Evolutionary conservation across 2,888 invertebrate species (phyloP), one percentile per base, ranked within the genome.

Genomic region (Amblyjoppa fuscipennis): DNA sequence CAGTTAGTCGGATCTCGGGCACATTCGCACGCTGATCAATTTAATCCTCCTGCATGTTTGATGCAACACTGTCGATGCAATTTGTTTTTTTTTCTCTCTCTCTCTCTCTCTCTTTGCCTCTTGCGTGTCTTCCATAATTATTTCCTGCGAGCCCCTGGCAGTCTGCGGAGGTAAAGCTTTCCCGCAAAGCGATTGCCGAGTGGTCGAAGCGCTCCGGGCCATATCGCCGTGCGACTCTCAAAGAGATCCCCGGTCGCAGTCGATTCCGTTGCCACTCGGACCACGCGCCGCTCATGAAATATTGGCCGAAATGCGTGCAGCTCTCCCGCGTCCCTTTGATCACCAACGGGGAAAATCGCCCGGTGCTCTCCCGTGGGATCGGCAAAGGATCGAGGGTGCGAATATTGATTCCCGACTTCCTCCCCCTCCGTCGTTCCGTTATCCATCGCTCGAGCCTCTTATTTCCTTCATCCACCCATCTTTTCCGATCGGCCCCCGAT

Each of bases 331-430:
- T 89, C 88, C 89, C 92, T 93, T 93, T 93, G 93, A 93, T 93
- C 93, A 90, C 89, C 88, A 90, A 89, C 90, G 90, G 90, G 89
- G 91, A 91, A 93, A 93, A 93, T 93, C 89, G 93, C 87, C 90
- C 90, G 88, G 90, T 89, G 88, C 88, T 9, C 3, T 92, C 91
- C 90, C 92, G 53, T 64, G 92, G 90, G 92, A 88, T 53, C 64
- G 81, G 49, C 20, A 61, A 75, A 38, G 64, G 71, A 75, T 78
- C 80, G 51, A 53, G 75, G 82, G 69, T 64, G 34, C 69, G 79
- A 79, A 83, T 82, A 85, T 85, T 85, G 85, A 82, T 82, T 85
- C 85, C 71, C 64, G 49, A 38, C 70, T 11, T 59, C 61, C 38
- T 84, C 66, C 73, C 77, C 38, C 87, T 85, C 84, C 85, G 75